These are phyloP conservation scores for Eupithecia abbreviata DNA, from an alignment of 2,888 invertebrate species.

Conservation along the genomic window DNA sequence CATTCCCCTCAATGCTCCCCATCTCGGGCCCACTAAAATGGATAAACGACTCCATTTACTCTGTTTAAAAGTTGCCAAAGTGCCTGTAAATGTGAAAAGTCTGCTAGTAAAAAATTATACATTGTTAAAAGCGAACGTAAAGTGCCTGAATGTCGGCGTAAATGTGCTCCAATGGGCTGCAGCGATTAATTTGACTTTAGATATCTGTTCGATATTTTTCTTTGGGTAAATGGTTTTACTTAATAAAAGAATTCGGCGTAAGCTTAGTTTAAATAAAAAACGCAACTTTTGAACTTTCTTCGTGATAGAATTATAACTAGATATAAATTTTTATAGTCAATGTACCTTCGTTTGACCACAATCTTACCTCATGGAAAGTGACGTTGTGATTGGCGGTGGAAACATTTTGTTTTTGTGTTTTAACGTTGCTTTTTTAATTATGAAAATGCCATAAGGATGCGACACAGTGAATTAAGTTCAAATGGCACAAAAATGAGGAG, in stretches of 20 bases:
- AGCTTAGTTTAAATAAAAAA: neutral
- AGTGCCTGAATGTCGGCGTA: slow-evolving; percentile 26
- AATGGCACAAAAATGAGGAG: too few relatives aligned
- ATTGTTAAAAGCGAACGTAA: slow-evolving; percentile 36
- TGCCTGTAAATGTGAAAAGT: slow-evolving; percentile 47
- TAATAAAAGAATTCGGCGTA: neutral
- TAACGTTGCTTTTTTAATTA: neutral
- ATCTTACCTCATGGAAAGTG: too few relatives aligned
- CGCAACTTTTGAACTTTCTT: neutral
- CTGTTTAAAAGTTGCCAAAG: slow-evolving; percentile 47
- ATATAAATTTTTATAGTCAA: too few relatives aligned
- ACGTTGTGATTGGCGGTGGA: neutral
- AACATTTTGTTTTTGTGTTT: neutral
- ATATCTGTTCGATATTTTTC: slow-evolving; percentile 7
- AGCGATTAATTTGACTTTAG: slow-evolving; percentile 26
- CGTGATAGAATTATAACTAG: neutral
- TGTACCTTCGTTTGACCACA: too few relatives aligned
- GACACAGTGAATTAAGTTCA: too few relatives aligned
- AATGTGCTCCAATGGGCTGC: slow-evolving; percentile 29
- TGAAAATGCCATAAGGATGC: too few relatives aligned
- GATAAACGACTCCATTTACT: slow-evolving; percentile 50
- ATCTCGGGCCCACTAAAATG: slow-evolving; percentile 56
- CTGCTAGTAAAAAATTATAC: slow-evolving; percentile 40
- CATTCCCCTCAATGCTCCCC: slow-evolving; percentile 37
- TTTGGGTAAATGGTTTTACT: neutral